Percentiles rank a stretch among this genome's conserved stretches.
phyloP scores from a whole-genome alignment of 1,140 invertebrate species.

The Calephelis nemesis region DNA sequence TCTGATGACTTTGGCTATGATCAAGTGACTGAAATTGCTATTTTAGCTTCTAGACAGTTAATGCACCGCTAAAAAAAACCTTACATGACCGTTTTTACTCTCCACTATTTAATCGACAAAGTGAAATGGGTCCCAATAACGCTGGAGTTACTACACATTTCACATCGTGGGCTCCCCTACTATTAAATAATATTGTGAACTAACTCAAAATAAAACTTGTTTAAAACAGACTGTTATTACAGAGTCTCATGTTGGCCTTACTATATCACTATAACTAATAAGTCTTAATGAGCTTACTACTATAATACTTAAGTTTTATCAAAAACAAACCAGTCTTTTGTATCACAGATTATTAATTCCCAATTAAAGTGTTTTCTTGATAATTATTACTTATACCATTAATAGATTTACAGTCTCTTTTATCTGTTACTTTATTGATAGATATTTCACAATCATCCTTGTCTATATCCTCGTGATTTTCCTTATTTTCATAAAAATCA shows the following conservation, averaged over 20 bases:
- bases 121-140: too few relatives aligned
- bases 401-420: neutral
- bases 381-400: conserved; percentile 2
- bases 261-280: conserved; percentile 3
- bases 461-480: neutral
- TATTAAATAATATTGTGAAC: too few relatives aligned
- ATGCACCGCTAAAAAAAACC: too few relatives aligned
- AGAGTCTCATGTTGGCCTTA: neutral
- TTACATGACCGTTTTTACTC: too few relatives aligned
- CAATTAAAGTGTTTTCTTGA: conserved; percentile 3
- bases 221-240: too few relatives aligned
- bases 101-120: too few relatives aligned
- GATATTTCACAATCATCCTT: neutral
- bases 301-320: conserved; percentile 10
- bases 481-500: neutral
- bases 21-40: too few relatives aligned
- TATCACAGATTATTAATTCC: conserved; percentile 9
- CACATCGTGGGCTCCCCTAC: too few relatives aligned
- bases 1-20: too few relatives aligned
- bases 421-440: neutral
- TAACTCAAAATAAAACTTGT: too few relatives aligned
- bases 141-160: too few relatives aligned
- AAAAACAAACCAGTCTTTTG: neutral
- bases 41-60: too few relatives aligned
- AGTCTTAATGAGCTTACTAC: conserved; percentile 1